A percentile compares a stretch with the other conserved stretches of the same genome.
These are phyloP conservation scores for Aporophyla lueneburgensis DNA, from an alignment of 2,888 invertebrate genomes.

Conservation along the genomic window DNA sequence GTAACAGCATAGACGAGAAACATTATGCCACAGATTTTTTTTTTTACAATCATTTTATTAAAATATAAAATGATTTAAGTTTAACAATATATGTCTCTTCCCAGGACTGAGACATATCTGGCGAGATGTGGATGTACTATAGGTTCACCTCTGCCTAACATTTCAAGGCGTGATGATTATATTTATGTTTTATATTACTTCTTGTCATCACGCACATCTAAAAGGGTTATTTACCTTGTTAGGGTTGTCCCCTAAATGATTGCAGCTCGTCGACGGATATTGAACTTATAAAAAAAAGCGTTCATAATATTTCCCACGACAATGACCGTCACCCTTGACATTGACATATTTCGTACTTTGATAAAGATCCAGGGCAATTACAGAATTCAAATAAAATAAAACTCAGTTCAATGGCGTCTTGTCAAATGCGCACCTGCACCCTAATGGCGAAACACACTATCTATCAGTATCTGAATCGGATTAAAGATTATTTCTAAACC, in stretches of 20 bases:
- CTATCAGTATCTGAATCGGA: too few species aligned
- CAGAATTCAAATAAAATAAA: too few species aligned
- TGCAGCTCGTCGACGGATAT: background rate
- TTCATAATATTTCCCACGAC: background rate
- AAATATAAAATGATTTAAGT: background rate
- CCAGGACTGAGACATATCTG: background rate
- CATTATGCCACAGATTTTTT: conserved; percentile 22
- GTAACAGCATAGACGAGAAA: conserved; percentile 3
- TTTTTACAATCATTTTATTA: background rate
- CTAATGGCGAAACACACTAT: too few species aligned
- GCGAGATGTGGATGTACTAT: background rate
- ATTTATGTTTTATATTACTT: background rate
- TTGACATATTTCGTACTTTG: too few species aligned
- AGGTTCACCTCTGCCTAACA: background rate
- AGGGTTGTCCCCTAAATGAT: background rate
- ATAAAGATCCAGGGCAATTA: too few species aligned
- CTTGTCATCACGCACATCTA: background rate
- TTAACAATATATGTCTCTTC: background rate
- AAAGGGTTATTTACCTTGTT: background rate
- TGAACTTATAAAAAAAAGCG: too few species aligned
- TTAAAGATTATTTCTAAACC: too few species aligned
- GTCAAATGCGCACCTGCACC: too few species aligned
- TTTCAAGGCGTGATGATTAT: too few species aligned
- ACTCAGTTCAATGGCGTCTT: too few species aligned
- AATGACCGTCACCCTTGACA: too few species aligned